Conservation (phyloP, 1,140 invertebrate species). For the Fragariocoptes setiger region DNA sequence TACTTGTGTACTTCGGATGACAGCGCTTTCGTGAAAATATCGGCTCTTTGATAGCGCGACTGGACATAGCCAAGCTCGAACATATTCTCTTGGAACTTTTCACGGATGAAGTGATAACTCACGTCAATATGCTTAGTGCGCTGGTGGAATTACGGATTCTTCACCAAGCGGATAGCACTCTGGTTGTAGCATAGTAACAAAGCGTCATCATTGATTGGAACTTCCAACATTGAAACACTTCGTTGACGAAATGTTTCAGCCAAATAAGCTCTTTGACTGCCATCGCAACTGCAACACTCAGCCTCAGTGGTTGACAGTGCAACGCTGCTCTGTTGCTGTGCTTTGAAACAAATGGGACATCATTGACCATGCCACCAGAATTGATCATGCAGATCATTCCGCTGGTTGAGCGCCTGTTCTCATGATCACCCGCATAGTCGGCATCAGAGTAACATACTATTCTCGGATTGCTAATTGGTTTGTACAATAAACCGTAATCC, state of each 20-base stretch:
- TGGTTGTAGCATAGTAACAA: conserved; percentile 10
- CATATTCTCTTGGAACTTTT: conserved; percentile 16
- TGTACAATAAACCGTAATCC: conserved; percentile 8
- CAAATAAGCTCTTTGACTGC: conserved; percentile 12
- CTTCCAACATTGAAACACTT: conserved; percentile 13
- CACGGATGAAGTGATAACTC: conserved; percentile 13
- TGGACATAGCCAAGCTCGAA: conserved; percentile 3
- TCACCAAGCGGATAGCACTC: conserved; percentile 11
- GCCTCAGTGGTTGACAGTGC: conserved; percentile 15
- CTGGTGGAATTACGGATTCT: conserved; percentile 10
- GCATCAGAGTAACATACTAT: conserved; percentile 2
- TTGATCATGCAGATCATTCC: conserved; percentile 12
- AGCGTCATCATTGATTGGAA: conserved; percentile 4
- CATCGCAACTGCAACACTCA: conserved; percentile 10
- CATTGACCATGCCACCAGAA: conserved; percentile 12
- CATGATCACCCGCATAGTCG: not conserved
- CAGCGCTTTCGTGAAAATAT: conserved; percentile 9
- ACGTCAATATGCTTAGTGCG: conserved; percentile 14
- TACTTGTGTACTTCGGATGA: not conserved
- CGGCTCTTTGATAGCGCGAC: conserved; percentile 4
- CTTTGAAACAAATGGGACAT: not conserved
- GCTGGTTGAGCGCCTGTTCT: not conserved
- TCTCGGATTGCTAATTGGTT: no score
- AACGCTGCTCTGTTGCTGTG: conserved; percentile 13
- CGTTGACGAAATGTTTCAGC: conserved; percentile 14